A percentile compares a stretch with the other conserved stretches of the same genome.
These are phyloP conservation scores for Chloroceryle amazona DNA, from an alignment of 2,797 vertebrate species.

Conservation along the genomic window DNA sequence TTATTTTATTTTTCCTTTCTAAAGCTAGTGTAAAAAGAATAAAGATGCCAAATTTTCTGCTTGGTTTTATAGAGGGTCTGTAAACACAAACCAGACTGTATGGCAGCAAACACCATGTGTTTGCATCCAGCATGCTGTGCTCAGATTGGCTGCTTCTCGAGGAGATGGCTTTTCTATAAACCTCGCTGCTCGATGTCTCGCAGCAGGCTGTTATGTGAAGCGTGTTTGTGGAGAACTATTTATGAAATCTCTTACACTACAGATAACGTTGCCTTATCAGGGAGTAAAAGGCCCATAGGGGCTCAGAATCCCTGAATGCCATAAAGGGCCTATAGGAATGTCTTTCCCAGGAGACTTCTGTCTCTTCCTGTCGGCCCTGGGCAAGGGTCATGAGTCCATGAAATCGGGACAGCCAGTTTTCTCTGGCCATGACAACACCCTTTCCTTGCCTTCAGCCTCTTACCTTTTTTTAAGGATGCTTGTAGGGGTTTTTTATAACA, in stretches of 20 bases:
- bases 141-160: slow-evolving; percentile 40
- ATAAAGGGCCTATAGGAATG: slow-evolving; percentile 31
- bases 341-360: slow-evolving; percentile 23
- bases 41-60: slow-evolving; percentile 64
- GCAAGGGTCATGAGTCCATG: slow-evolving; percentile 25
- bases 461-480: slow-evolving; percentile 49
- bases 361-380: slow-evolving; percentile 15
- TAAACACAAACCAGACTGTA: slow-evolving; percentile 48
- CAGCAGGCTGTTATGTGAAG: slow-evolving; percentile 37
- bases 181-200: slow-evolving; percentile 5
- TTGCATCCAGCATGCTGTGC: background rate
- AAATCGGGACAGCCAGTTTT: slow-evolving; percentile 33
- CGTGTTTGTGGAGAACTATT: slow-evolving; percentile 56
- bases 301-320: slow-evolving; percentile 30
- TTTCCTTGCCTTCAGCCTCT: slow-evolving; percentile 44
- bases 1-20: background rate
- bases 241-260: slow-evolving; percentile 74
- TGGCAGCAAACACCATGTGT: slow-evolving; percentile 56
- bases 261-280: slow-evolving; percentile 63
- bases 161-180: slow-evolving; percentile 9
- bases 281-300: slow-evolving; percentile 1
- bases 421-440: background rate
- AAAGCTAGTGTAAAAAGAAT: slow-evolving; percentile 42
- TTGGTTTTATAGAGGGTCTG: slow-evolving; percentile 51
- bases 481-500: slow-evolving; percentile 55